Base-by-base conservation (phyloP, 2,113 vertebrate genomes). In the Apteryx mantelli region DNA sequence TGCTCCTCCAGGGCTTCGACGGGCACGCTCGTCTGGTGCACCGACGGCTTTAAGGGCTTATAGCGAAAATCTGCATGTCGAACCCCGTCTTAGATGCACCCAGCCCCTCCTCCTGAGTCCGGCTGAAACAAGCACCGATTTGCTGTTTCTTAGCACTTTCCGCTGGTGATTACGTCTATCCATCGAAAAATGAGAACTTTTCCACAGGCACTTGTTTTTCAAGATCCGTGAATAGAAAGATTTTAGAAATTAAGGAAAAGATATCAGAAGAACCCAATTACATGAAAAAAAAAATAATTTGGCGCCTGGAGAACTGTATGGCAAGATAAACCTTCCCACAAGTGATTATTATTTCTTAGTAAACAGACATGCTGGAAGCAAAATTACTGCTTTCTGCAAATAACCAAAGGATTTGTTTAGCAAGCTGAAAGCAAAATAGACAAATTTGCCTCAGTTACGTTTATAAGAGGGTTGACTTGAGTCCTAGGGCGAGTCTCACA, bases 361-460 rank as follows among this genome's bases (percentile, higher is more conserved):
- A 91, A 93, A 76, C 75, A 91, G 77, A 88, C 48, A 48, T 0
- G 32, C 71, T 79, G 84, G 87, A 95, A 94, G 82, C 75, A 86
- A 85, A 95, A 93, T 82, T 44, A 75, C 52, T 93, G 85, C 68
- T 79, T 76, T 90, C 89, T 93, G 89, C 89, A 94, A 95, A 92
- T 70, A 90, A 50, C 15, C 34, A 61, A 65, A 94, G 87, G 58
- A 76, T 76, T 96, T 96, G 84, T 88, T 91, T 28, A 42, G 84
- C 48, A 58, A 89, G 48, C 81, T 79, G 71, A 55, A 74, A 83
- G 83, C 44, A 82, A 88, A 94, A 40, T 4, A 91, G 76, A 66
- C 38, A 88, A 30, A 91, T 66, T 4, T 9, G 89, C 58, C 66
- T 73, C 74, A 26, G 53, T 36, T 92, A 7, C 3, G 17, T 50